Conservation (phyloP, 2,797 vertebrate species). For the Mus caroli region DNA sequence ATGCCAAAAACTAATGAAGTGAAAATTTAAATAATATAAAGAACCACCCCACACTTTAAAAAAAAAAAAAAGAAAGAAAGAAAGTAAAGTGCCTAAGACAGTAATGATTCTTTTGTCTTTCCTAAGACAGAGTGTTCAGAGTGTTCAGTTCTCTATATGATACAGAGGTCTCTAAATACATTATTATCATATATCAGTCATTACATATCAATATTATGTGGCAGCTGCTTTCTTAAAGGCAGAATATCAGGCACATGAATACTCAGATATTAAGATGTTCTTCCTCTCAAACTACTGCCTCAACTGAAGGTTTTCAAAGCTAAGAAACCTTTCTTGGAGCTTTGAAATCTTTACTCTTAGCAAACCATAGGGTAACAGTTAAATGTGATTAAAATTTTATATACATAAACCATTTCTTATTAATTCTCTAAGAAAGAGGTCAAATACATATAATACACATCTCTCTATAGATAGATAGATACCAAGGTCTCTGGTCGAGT, state of each 20-base stretch:
- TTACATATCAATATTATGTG: background rate
- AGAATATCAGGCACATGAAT: background rate
- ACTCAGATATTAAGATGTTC: background rate
- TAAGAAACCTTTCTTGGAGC: background rate
- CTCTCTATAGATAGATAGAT: background rate
- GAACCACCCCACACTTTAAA: background rate
- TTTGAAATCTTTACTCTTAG: background rate
- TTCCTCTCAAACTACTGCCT: background rate
- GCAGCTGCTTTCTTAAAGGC: background rate
- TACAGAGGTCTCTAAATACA: background rate
- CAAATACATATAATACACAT: background rate
- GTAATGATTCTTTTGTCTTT: background rate
- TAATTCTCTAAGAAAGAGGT: background rate
- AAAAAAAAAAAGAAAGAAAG: too few relatives aligned
- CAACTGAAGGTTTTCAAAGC: background rate
- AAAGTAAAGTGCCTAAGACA: too few relatives aligned
- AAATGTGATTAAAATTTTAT: constrained; percentile 1
- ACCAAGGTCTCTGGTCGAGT: too few relatives aligned
- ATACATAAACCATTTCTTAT: background rate
- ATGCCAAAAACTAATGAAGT: background rate
- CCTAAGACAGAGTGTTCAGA: constrained; percentile 14
- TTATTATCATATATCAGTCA: background rate
- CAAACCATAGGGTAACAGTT: background rate
- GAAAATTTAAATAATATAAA: background rate
- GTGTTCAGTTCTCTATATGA: background rate